These are phyloP conservation scores for Drosophila nikananu DNA, from an alignment of 1,140 invertebrate genomes.

Conservation along the genomic window DNA sequence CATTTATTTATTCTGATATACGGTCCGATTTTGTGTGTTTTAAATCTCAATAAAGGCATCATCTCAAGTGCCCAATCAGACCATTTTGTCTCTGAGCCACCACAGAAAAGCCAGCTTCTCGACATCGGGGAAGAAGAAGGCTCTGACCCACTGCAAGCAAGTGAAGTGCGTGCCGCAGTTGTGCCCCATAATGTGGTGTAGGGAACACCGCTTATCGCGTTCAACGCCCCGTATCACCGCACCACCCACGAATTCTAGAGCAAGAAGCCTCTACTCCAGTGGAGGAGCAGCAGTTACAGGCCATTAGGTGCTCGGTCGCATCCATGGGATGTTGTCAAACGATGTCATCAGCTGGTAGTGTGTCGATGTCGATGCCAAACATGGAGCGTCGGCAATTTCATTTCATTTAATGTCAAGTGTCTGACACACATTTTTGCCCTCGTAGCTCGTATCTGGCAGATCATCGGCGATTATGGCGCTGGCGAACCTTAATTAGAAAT, in stretches of 20 bases:
- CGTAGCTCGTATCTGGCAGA: conserved; percentile 35
- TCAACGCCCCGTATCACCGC: conserved; percentile 61
- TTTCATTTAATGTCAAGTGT: conserved; percentile 75
- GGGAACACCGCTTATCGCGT: conserved; percentile 61
- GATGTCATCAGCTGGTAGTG: conserved; percentile 68
- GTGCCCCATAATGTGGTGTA: conserved; percentile 9
- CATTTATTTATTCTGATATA: conserved; percentile 52
- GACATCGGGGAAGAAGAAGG: not conserved
- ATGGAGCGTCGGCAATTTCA: conserved; percentile 66
- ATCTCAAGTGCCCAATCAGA: conserved; percentile 24
- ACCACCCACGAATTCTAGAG: conserved; percentile 2
- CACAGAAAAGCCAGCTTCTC: not conserved
- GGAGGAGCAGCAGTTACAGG: conserved; percentile 47
- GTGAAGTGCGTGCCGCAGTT: conserved; percentile 2
- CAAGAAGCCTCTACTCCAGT: conserved; percentile 10
- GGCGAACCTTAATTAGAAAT: conserved; percentile 71
- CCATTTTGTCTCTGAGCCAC: not conserved
- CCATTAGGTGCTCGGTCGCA: conserved; percentile 72
- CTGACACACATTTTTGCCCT: conserved; percentile 41
- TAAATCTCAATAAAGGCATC: conserved; percentile 32
- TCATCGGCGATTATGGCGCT: conserved; percentile 37
- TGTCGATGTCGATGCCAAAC: conserved; percentile 29
- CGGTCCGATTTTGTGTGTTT: conserved; percentile 13
- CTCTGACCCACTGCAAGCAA: conserved; percentile 10
- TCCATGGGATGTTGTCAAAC: conserved; percentile 74